Evolutionary conservation across 1,140 invertebrate genomes (phyloP).

Genomic region (Pachyrhynchus sulphureomaculatus): DNA sequence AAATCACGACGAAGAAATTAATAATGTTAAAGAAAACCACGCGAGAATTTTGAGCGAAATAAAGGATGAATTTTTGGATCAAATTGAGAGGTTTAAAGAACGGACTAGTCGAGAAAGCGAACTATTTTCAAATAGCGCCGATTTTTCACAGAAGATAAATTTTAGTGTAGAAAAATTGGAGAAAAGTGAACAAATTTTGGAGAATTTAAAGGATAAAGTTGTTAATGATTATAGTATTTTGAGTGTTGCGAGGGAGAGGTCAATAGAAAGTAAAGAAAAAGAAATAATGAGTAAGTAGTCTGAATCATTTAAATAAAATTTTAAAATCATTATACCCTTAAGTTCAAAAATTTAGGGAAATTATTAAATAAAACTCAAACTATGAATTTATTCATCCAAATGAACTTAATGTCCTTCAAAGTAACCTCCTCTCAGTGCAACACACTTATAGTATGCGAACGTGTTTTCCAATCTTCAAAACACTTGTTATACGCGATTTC

Average conservation of each 20-base stretch:
- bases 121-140: constrained; percentile 49
- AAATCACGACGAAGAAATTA: constrained; percentile 50
- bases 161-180: constrained; percentile 46
- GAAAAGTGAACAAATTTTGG: constrained; percentile 34
- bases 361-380: no score
- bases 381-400: no score
- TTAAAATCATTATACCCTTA: no score
- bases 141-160: constrained; percentile 52
- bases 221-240: constrained; percentile 48
- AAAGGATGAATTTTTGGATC: constrained; percentile 47
- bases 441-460: no score
- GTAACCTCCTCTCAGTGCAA: no score
- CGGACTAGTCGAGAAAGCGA: constrained; percentile 50
- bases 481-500: no score
- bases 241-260: constrained; percentile 48
- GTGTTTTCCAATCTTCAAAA: no score
- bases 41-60: constrained; percentile 43
- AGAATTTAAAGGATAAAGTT: constrained; percentile 44
- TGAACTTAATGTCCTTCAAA: no score
- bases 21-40: constrained; percentile 48
- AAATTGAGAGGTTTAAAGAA: constrained; percentile 53
- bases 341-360: no score
- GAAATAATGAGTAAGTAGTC: constrained; percentile 47
- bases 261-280: constrained; percentile 46
- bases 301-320: no score